These are phyloP conservation scores for Brachyopa scutellaris DNA, from an alignment of 2,888 invertebrate species.

Conservation along the genomic window DNA sequence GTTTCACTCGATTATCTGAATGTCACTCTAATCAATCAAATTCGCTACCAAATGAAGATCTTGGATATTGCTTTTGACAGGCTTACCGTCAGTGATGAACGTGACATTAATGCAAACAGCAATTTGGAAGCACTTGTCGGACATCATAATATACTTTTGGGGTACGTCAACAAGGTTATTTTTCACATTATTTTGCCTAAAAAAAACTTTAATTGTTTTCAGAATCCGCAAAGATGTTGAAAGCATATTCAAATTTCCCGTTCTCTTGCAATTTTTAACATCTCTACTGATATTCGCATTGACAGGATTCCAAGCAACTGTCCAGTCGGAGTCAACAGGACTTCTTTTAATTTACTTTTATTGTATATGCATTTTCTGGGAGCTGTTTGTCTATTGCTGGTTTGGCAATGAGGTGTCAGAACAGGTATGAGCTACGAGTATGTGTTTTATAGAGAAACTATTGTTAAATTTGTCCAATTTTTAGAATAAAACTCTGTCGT, in stretches of 20 bases:
- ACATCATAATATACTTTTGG: constrained; percentile 75
- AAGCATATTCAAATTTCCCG: constrained; percentile 73
- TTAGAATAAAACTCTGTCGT: too few species aligned
- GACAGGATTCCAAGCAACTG: constrained; percentile 76
- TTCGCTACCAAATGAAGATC: constrained; percentile 76
- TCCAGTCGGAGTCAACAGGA: constrained; percentile 71
- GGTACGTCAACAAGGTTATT: constrained; percentile 59
- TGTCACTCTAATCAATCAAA: constrained; percentile 76
- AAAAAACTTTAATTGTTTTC: background rate
- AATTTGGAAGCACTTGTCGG: constrained; percentile 74
- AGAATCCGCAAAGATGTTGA: constrained; percentile 75
- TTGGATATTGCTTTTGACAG: constrained; percentile 76
- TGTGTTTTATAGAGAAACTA: too few species aligned
- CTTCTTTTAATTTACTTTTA: constrained; percentile 75
- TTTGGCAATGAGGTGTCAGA: constrained; percentile 77
- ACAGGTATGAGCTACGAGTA: too few species aligned
- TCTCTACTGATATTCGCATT: constrained; percentile 76
- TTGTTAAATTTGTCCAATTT: too few species aligned
- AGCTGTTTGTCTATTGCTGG: constrained; percentile 77
- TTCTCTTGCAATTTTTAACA: constrained; percentile 76
- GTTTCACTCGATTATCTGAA: constrained; percentile 76
- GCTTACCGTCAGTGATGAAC: constrained; percentile 25
- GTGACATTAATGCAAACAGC: constrained; percentile 24
- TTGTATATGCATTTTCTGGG: constrained; percentile 75
- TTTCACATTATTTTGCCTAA: background rate